Evolutionary conservation across 2,113 vertebrate genomes (phyloP).

Genomic region (Odobenus rosmarus): DNA sequence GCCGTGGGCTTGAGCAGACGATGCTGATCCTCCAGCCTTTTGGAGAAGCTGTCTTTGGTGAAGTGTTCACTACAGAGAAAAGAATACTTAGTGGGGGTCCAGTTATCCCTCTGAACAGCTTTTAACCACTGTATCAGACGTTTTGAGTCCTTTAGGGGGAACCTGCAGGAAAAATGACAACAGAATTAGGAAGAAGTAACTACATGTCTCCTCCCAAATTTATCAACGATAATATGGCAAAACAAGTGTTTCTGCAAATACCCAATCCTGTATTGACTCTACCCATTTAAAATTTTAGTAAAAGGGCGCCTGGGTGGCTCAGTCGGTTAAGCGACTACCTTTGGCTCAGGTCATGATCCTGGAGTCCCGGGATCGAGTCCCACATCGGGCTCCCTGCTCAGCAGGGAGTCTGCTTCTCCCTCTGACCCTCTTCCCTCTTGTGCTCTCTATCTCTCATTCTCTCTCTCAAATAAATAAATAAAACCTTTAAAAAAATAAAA

Average conservation of each 20-base stretch:
- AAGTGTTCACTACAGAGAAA: slow-evolving; percentile 92
- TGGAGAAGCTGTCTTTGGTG: slow-evolving; percentile 90
- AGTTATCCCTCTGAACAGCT: slow-evolving; percentile 89
- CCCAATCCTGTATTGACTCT: not conserved
- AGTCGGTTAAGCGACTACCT: too few species aligned
- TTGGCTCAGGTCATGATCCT: too few species aligned
- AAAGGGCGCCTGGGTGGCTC: not conserved
- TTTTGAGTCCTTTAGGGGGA: slow-evolving; percentile 89
- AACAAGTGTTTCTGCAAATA: not conserved
- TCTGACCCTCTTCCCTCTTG: too few species aligned
- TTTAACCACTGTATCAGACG: slow-evolving; percentile 89
- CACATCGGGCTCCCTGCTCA: too few species aligned
- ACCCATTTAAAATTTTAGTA: not conserved
- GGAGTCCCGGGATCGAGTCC: too few species aligned
- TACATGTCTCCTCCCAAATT: not conserved
- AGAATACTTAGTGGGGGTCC: slow-evolving; percentile 91
- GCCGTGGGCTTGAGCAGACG: slow-evolving; percentile 88
- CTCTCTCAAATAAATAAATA: too few species aligned
- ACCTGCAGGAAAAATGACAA: slow-evolving; percentile 78
- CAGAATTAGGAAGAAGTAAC: not conserved
- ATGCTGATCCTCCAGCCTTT: slow-evolving; percentile 87
- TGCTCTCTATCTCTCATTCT: too few species aligned
- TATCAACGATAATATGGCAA: not conserved
- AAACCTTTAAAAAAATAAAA: too few species aligned
- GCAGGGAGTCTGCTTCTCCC: too few species aligned